A percentile compares a stretch with the other conserved stretches of the same genome.
Conservation (phyloP, 2,113 vertebrate genomes). For the Penelope pileata region DNA sequence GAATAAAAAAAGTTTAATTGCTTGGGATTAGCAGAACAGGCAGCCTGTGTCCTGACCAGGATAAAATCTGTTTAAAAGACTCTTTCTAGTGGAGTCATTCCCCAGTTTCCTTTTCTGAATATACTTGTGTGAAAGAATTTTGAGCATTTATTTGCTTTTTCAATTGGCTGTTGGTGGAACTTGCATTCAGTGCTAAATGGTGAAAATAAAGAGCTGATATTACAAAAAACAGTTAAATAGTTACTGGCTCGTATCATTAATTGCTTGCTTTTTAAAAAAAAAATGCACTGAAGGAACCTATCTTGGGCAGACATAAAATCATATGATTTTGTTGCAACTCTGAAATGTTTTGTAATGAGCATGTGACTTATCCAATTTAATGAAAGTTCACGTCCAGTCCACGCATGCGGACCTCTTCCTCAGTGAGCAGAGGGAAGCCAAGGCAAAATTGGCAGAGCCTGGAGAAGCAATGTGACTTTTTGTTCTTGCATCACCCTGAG, state of each 20-base stretch:
- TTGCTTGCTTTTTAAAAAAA: not conserved
- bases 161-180: slow-evolving; percentile 5
- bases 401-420: slow-evolving; percentile 46
- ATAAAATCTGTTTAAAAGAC: slow-evolving; percentile 23
- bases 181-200: not conserved
- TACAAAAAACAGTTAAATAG: slow-evolving; percentile 1
- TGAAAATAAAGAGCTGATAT: not conserved
- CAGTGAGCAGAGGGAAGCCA: slow-evolving; percentile 45
- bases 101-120: slow-evolving; percentile 47
- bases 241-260: slow-evolving; percentile 5
- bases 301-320: slow-evolving; percentile 66
- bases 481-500: slow-evolving; percentile 34
- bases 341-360: slow-evolving; percentile 62
- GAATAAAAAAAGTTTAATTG: slow-evolving; percentile 59
- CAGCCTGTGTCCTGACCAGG: slow-evolving; percentile 18
- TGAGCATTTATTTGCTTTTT: slow-evolving; percentile 31
- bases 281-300: slow-evolving; percentile 48
- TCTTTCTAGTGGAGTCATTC: slow-evolving; percentile 47
- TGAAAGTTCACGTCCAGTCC: slow-evolving; percentile 71
- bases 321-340: slow-evolving; percentile 57
- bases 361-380: slow-evolving; percentile 70
- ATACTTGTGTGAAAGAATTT: slow-evolving; percentile 32
- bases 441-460: slow-evolving; percentile 63
- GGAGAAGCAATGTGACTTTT: slow-evolving; percentile 63
- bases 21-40: slow-evolving; percentile 44